Conservation (phyloP, 2,797 vertebrate genomes). For the Australoheros facetus region DNA sequence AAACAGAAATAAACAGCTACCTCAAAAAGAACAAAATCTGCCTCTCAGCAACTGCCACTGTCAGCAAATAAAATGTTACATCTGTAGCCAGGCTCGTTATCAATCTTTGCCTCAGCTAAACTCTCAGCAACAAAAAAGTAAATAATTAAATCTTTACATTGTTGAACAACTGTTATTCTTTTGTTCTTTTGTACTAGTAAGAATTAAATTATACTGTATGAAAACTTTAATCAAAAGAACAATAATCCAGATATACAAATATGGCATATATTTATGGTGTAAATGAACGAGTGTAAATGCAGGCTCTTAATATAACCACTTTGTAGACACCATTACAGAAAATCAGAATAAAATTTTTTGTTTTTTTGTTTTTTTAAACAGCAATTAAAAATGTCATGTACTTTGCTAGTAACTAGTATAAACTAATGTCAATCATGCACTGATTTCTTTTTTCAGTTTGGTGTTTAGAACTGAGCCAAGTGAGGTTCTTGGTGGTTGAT, state of each 20-base stretch:
- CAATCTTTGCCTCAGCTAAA: too few species aligned
- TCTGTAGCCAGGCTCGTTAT: neutral
- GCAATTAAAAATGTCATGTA: neutral
- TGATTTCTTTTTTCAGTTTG: neutral
- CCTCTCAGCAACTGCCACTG: neutral
- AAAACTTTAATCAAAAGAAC: neutral
- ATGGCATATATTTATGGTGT: neutral
- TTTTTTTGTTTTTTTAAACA: neutral
- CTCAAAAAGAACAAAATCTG: neutral
- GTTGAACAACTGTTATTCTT: neutral
- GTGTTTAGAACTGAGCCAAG: neutral
- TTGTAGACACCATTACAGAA: conserved; percentile 23
- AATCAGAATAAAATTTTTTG: neutral
- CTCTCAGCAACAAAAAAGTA: too few species aligned
- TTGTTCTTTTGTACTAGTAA: neutral
- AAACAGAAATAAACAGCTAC: neutral
- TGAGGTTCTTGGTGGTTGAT: neutral
- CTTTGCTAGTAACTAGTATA: neutral
- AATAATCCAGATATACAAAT: neutral
- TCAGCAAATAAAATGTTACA: neutral
- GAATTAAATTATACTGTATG: neutral
- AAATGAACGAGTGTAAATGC: neutral
- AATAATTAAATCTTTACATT: too few species aligned
- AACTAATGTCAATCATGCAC: too few species aligned
- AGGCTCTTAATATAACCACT: neutral